Conservation (phyloP, 2,797 vertebrate species). For the Channa striata region DNA sequence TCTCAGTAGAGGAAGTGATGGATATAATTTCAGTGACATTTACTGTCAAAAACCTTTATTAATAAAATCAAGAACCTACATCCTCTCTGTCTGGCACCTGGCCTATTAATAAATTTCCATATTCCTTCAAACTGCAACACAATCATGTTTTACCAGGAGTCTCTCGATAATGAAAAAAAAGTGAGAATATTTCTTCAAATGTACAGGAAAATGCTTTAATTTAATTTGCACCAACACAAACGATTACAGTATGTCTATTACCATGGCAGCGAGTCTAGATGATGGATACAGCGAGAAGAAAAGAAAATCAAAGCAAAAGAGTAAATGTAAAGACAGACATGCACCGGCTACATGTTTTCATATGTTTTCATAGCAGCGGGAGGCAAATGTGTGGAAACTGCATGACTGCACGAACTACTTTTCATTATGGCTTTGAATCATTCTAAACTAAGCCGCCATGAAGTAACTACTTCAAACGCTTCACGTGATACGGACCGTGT, state of each 20-base stretch:
- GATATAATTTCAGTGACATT: constrained; percentile 19
- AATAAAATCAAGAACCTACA: constrained; percentile 15
- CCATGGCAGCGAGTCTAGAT: constrained; percentile 5
- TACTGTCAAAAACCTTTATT: constrained; percentile 2
- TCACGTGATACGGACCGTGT: constrained; percentile 5
- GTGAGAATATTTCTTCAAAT: constrained; percentile 7
- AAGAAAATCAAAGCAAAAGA: constrained; percentile 17
- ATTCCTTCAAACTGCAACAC: constrained; percentile 4
- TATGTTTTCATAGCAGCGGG: constrained; percentile 17
- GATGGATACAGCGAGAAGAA: constrained; percentile 17
- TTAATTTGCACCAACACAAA: background rate
- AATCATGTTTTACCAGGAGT: background rate
- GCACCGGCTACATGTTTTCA: constrained; percentile 16
- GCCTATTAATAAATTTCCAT: background rate
- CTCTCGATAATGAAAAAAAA: constrained; percentile 14
- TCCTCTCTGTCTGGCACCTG: constrained; percentile 7
- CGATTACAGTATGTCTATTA: background rate
- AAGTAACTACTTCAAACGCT: constrained; percentile 18
- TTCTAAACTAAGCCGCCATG: constrained; percentile 34
- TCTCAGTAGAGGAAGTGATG: background rate
- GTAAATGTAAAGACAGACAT: constrained; percentile 9
- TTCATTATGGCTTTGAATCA: constrained; percentile 30
- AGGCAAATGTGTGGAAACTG: constrained; percentile 32
- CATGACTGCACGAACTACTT: constrained; percentile 6
- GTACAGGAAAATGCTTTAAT: background rate